A percentile compares a stretch with the other conserved stretches of the same genome.
Conservation (phyloP, 2,797 vertebrate species). For the Silurus aristotelis region DNA sequence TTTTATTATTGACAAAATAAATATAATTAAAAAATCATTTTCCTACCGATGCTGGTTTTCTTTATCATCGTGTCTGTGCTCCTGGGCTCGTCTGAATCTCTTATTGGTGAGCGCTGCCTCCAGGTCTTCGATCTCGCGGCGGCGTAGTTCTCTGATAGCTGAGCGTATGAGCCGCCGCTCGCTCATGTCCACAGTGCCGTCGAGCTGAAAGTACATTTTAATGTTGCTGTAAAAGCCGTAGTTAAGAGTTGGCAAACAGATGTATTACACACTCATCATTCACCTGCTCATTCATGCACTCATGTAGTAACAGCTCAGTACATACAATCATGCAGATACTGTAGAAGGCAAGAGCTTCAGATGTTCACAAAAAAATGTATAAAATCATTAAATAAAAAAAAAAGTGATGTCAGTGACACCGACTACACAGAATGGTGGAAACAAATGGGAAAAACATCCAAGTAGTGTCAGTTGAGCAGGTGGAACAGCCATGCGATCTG, state of each 20-base stretch:
- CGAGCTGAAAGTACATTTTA: conserved; percentile 74
- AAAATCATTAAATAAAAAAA: not conserved
- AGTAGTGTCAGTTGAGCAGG: not conserved
- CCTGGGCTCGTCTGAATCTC: conserved; percentile 82
- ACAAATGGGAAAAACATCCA: not conserved
- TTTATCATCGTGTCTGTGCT: conserved; percentile 85
- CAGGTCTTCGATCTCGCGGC: conserved; percentile 87
- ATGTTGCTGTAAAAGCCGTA: not conserved
- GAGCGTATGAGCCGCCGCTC: conserved; percentile 90
- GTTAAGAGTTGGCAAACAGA: not conserved
- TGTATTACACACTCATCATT: not conserved
- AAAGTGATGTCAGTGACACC: not conserved
- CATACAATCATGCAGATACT: not conserved
- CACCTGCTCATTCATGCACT: not conserved
- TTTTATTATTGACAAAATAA: not conserved
- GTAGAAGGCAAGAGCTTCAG: not conserved
- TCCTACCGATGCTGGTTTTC: conserved; percentile 89
- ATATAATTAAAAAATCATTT: too few relatives aligned
- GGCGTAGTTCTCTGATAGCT: conserved; percentile 87
- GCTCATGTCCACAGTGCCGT: conserved; percentile 86
- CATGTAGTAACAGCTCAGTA: not conserved
- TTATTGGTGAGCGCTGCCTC: conserved; percentile 91
- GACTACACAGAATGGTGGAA: not conserved
- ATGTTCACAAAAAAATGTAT: not conserved
- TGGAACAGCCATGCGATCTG: not conserved